Percentiles rank a stretch among this genome's conserved stretches.
Evolutionary conservation across 2,888 invertebrate genomes (phyloP).

Genomic region (Chymomyza procnemis): DNA sequence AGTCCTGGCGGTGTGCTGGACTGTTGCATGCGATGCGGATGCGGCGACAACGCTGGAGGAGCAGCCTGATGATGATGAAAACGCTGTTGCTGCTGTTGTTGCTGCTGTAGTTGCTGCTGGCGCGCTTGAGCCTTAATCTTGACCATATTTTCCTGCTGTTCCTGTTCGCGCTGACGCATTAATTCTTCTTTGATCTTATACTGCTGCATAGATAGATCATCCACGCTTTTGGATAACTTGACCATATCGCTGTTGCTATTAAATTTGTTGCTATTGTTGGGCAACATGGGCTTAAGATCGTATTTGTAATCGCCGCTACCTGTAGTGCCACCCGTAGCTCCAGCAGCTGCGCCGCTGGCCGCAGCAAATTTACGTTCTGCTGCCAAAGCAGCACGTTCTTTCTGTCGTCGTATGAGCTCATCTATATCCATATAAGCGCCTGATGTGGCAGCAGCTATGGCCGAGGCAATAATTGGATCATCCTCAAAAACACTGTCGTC

Average conservation of each 20-base stretch:
- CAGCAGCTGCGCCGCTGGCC: slow-evolving; percentile 45
- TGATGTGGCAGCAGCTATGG: slow-evolving; percentile 78
- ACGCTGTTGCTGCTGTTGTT: slow-evolving; percentile 56
- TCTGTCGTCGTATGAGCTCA: slow-evolving; percentile 76
- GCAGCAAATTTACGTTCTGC: slow-evolving; percentile 64
- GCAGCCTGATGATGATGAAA: slow-evolving; percentile 44
- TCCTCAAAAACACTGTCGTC: slow-evolving; percentile 79
- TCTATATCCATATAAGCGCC: slow-evolving; percentile 79
- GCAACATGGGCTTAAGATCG: slow-evolving; percentile 73
- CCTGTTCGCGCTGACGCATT: slow-evolving; percentile 73
- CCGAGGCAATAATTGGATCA: slow-evolving; percentile 78
- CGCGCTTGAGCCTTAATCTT: slow-evolving; percentile 75
- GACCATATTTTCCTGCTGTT: slow-evolving; percentile 75
- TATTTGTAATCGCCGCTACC: slow-evolving; percentile 67
- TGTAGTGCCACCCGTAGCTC: not conserved
- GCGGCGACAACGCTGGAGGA: slow-evolving; percentile 61
- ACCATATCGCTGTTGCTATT: slow-evolving; percentile 66
- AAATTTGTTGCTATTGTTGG: slow-evolving; percentile 67
- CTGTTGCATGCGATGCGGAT: slow-evolving; percentile 63
- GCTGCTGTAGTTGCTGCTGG: slow-evolving; percentile 64
- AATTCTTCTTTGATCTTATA: slow-evolving; percentile 73
- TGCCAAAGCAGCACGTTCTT: slow-evolving; percentile 71
- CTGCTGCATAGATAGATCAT: slow-evolving; percentile 74
- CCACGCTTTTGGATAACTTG: slow-evolving; percentile 75
- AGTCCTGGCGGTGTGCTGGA: slow-evolving; percentile 58